phyloP scores from a whole-genome alignment of 2,888 invertebrate species.

The Gastracanthus pulcherrimus region DNA sequence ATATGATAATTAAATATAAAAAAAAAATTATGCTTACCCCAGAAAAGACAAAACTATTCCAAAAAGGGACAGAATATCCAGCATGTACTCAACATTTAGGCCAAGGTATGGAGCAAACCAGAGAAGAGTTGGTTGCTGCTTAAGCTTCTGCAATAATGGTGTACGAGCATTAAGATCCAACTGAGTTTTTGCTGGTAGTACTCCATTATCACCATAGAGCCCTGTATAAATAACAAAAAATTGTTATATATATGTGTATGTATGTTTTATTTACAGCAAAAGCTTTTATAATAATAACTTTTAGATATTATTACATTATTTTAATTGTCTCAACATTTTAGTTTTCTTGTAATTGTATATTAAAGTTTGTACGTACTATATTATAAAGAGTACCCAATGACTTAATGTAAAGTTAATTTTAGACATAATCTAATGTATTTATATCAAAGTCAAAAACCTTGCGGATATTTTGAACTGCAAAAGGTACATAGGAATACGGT shows the following conservation, averaged over 20 bases:
- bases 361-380: no score
- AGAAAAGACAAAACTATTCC: constrained; percentile 84
- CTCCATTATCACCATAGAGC: constrained; percentile 87
- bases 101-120: constrained; percentile 84
- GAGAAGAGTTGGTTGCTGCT: constrained; percentile 83
- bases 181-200: constrained; percentile 82
- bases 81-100: constrained; percentile 82
- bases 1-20: neutral
- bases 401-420: no score
- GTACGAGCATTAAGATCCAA: constrained; percentile 76
- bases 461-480: neutral
- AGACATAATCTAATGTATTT: no score
- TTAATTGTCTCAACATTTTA: no score
- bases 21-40: constrained; percentile 77
- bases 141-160: constrained; percentile 80
- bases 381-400: no score
- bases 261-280: no score
- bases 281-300: no score
- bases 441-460: neutral
- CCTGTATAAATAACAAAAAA: constrained; percentile 77
- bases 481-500: neutral
- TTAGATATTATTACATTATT: neutral
- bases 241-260: no score
- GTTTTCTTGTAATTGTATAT: no score
- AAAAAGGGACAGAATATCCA: constrained; percentile 83